A percentile compares a stretch with the other conserved stretches of the same genome.
phyloP scores from a whole-genome alignment of 2,888 invertebrate genomes.

The Melitaea athalia region DNA sequence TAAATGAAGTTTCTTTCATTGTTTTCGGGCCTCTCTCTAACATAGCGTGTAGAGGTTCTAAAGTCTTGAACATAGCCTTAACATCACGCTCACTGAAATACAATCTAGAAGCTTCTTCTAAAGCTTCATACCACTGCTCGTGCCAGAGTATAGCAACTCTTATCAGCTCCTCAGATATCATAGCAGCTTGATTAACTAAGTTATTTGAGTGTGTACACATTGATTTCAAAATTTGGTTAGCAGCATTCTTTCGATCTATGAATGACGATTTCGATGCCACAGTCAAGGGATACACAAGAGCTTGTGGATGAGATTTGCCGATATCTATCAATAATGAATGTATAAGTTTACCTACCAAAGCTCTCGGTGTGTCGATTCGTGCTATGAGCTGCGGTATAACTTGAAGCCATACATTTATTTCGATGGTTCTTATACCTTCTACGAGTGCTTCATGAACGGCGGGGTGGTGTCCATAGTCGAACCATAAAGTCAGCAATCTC shows the following conservation, averaged over 20 bases:
- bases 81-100: slow-evolving; percentile 98
- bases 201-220: slow-evolving; percentile 97
- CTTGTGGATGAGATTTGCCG: slow-evolving; percentile 98
- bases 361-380: slow-evolving; percentile 96
- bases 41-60: slow-evolving; percentile 97
- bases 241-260: slow-evolving; percentile 91
- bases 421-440: slow-evolving; percentile 95
- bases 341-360: slow-evolving; percentile 93
- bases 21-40: slow-evolving; percentile 97
- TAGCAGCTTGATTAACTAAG: slow-evolving; percentile 96
- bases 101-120: slow-evolving; percentile 95
- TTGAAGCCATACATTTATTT: slow-evolving; percentile 99
- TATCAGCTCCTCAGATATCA: slow-evolving; percentile 98
- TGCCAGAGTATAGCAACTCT: slow-evolving; percentile 99
- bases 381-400: slow-evolving; percentile 99
- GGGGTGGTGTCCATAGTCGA: slow-evolving; percentile 97
- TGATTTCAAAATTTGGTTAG: slow-evolving; percentile 95
- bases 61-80: slow-evolving; percentile 96
- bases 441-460: slow-evolving; percentile 96
- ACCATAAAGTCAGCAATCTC: slow-evolving; percentile 97
- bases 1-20: slow-evolving; percentile 97
- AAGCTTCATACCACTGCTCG: slow-evolving; percentile 99
- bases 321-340: slow-evolving; percentile 97
- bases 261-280: slow-evolving; percentile 98
- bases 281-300: slow-evolving; percentile 97